Evolutionary conservation across 2,113 vertebrate species (phyloP), one percentile per base, ranked within the genome.

Genomic region (Jaculus jaculus): DNA sequence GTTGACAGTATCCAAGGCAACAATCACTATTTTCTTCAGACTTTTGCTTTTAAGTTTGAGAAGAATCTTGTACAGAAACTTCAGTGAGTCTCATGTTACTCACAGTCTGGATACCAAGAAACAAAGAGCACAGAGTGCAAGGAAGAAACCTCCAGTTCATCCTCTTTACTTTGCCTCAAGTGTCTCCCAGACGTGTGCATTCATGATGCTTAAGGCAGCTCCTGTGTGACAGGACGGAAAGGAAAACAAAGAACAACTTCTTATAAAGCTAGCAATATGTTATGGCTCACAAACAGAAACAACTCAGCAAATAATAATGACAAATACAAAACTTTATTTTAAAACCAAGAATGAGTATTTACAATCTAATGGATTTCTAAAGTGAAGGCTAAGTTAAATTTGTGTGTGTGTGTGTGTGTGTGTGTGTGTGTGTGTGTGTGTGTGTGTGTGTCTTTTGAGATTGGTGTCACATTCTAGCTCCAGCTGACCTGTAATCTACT

Each of bases 321-420:
- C 68, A 84, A 90, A 68, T 69, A 82, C 69, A 91, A 2, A 71
- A 28, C 80, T 65, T 95, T 23, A n/a, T 79, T 71, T 47, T 86
- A 54, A 2, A 42, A 21, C 1, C 85, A 24, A 58, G n/a, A 95
- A 34, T 61, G n/a, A 83, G 4, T 17, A 75, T 30, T 68, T 63
- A 5, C n/a, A 90, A 79, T 21, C 54, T 63, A n/a, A 77, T 7
- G 24, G 84, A 74, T 73, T 95, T 86, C 37, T 77, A 81, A 91
- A 65, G 8, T 61, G 68, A 79, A 24, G 26, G 20, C 18, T 75
- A 73, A 84, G 30, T 68, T 73, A 21, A n/a, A n/a, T n/a, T n/a
- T n/a, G n/a, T n/a, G n/a, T n/a, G n/a, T n/a, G n/a, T n/a, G n/a
- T n/a, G 39, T 47, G 37, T 34, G 23, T 26, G n/a, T n/a, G n/a